Conservation (phyloP, 1,140 invertebrate species). For the Ceratina calcarata region DNA sequence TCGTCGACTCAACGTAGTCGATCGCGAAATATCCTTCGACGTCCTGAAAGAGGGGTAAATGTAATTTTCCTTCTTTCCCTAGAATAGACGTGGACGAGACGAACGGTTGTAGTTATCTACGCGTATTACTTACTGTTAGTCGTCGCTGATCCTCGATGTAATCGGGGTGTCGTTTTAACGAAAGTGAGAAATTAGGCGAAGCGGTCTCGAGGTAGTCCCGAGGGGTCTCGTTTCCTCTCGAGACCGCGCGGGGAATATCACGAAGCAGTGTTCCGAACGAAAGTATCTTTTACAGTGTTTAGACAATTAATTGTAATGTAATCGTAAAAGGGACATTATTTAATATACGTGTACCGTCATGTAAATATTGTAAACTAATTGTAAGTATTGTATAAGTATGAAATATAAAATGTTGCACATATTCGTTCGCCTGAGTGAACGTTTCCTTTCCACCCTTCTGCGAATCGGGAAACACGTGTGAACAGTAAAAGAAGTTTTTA, state of each 20-base stretch:
- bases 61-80: conserved; percentile 24
- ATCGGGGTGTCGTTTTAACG: conserved; percentile 34
- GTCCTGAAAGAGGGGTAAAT: conserved; percentile 21
- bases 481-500: conserved; percentile 69
- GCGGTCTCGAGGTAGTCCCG: background rate
- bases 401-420: conserved; percentile 67
- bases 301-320: conserved; percentile 56
- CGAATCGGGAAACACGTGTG: background rate
- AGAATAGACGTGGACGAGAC: no score
- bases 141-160: conserved; percentile 28
- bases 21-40: background rate
- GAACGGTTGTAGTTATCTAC: no score
- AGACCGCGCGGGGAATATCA: conserved; percentile 4
- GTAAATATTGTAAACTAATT: conserved; percentile 76
- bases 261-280: conserved; percentile 63
- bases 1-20: no score
- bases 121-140: background rate
- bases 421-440: conserved; percentile 5
- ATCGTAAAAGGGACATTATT: conserved; percentile 53
- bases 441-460: background rate
- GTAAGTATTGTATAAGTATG: conserved; percentile 53
- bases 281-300: conserved; percentile 65
- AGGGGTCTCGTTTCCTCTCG: background rate
- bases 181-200: conserved; percentile 15
- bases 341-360: conserved; percentile 67